These are phyloP conservation scores for Agonopterix alstromeriana DNA, from an alignment of 2,888 invertebrate genomes.

Conservation along the genomic window DNA sequence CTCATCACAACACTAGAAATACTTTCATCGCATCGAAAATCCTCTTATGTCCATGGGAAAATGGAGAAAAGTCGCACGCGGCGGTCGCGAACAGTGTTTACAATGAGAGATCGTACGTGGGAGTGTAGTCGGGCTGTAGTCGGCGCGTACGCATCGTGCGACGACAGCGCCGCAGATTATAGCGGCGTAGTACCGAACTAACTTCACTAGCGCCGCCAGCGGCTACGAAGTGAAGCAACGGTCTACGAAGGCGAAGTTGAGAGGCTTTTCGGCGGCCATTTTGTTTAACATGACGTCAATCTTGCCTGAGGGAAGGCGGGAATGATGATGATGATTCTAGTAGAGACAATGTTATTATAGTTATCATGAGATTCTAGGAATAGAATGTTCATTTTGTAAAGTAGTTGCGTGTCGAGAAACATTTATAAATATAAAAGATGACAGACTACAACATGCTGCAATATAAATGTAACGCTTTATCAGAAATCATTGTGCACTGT, in stretches of 20 bases:
- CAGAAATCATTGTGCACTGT: too few relatives aligned
- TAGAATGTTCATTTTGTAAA: too few relatives aligned
- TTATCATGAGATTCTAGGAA: too few relatives aligned
- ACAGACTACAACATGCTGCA: too few relatives aligned
- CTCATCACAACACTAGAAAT: constrained; percentile 39
- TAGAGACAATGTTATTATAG: too few relatives aligned
- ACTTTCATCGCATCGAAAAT: constrained; percentile 48
- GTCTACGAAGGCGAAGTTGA: constrained; percentile 22
- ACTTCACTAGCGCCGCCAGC: constrained; percentile 31
- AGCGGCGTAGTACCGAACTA: constrained; percentile 60
- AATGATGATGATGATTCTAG: constrained; percentile 9
- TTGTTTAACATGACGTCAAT: constrained; percentile 40
- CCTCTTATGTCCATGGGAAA: constrained; percentile 41
- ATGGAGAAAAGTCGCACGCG: constrained; percentile 37
- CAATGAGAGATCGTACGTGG: constrained; percentile 63
- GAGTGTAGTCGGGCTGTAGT: constrained; percentile 46
- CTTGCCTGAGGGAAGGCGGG: constrained; percentile 29
- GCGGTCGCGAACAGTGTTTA: constrained; percentile 53
- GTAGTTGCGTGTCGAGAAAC: too few relatives aligned
- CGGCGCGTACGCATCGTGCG: constrained; percentile 33
- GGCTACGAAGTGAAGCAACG: constrained; percentile 36
- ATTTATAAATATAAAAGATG: too few relatives aligned
- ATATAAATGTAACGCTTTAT: too few relatives aligned
- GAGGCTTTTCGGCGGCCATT: constrained; percentile 55
- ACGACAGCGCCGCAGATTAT: constrained; percentile 42